phyloP scores from a whole-genome alignment of 2,797 vertebrate species.

The Hippocampus kuda region DNA sequence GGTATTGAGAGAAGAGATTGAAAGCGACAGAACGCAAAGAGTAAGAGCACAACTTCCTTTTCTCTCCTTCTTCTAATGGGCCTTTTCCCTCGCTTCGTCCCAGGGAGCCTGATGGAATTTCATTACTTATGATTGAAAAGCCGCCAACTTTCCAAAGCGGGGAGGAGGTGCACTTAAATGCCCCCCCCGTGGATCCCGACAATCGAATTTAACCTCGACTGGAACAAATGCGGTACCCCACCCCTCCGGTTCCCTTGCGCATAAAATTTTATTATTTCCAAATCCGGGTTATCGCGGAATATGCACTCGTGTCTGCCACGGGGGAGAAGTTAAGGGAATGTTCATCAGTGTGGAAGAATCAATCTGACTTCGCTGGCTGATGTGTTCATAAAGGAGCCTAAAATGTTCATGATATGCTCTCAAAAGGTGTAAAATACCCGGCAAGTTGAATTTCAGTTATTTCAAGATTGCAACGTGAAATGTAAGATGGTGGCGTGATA shows the following conservation, averaged over 20 bases:
- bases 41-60: slow-evolving; percentile 50
- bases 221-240: slow-evolving; percentile 55
- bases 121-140: slow-evolving; percentile 59
- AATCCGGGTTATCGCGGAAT: slow-evolving; percentile 62
- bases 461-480: slow-evolving; percentile 5
- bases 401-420: slow-evolving; percentile 33
- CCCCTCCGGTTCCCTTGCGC: slow-evolving; percentile 4
- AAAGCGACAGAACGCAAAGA: slow-evolving; percentile 42
- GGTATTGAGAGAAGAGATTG: slow-evolving; percentile 13
- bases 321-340: slow-evolving; percentile 45
- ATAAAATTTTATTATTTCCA: slow-evolving; percentile 59
- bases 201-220: slow-evolving; percentile 60
- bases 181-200: slow-evolving; percentile 49
- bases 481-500: not conserved
- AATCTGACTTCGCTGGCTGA: slow-evolving; percentile 51
- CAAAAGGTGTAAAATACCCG: not conserved
- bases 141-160: slow-evolving; percentile 53
- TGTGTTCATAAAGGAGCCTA: slow-evolving; percentile 31
- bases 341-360: slow-evolving; percentile 46
- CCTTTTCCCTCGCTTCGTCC: slow-evolving; percentile 34
- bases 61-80: slow-evolving; percentile 40
- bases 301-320: slow-evolving; percentile 39
- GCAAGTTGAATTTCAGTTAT: slow-evolving; percentile 3
- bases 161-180: slow-evolving; percentile 54
- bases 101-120: slow-evolving; percentile 51